Evolutionary conservation across 1,140 invertebrate genomes (phyloP).

Genomic region (Orussus abietinus): DNA sequence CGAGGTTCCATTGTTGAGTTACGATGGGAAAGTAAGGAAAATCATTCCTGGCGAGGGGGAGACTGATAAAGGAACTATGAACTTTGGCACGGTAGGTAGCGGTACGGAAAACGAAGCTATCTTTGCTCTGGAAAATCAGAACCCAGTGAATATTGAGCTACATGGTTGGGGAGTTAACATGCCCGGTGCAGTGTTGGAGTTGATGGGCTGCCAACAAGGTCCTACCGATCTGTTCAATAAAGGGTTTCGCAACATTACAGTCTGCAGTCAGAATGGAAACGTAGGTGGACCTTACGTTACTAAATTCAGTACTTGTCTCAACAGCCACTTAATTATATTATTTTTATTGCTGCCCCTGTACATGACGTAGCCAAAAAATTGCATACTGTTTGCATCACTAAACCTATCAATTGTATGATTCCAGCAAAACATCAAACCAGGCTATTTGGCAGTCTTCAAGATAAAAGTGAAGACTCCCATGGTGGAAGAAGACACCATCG

Average conservation of each 20-base stretch:
- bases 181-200: slow-evolving; percentile 61
- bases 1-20: slow-evolving; percentile 68
- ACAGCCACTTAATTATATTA: no score
- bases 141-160: slow-evolving; percentile 69
- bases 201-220: slow-evolving; percentile 68
- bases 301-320: no score
- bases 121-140: slow-evolving; percentile 73
- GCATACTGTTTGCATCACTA: no score
- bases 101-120: slow-evolving; percentile 64
- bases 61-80: slow-evolving; percentile 59
- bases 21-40: slow-evolving; percentile 67
- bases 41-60: slow-evolving; percentile 52
- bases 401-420: slow-evolving; percentile 17
- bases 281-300: no score
- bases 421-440: slow-evolving; percentile 58
- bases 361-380: no score
- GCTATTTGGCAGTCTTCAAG: slow-evolving; percentile 71
- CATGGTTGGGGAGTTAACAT: slow-evolving; percentile 67
- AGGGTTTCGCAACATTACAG: slow-evolving; percentile 43
- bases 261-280: slow-evolving; percentile 45
- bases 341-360: background rate
- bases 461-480: slow-evolving; percentile 67
- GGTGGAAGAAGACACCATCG: slow-evolving; percentile 63
- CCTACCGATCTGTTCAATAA: slow-evolving; percentile 44
- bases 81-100: slow-evolving; percentile 73